A percentile compares a stretch with the other conserved stretches of the same genome.
These are phyloP conservation scores for Micronisus gabar DNA, from an alignment of 2,113 vertebrate genomes.

Conservation along the genomic window DNA sequence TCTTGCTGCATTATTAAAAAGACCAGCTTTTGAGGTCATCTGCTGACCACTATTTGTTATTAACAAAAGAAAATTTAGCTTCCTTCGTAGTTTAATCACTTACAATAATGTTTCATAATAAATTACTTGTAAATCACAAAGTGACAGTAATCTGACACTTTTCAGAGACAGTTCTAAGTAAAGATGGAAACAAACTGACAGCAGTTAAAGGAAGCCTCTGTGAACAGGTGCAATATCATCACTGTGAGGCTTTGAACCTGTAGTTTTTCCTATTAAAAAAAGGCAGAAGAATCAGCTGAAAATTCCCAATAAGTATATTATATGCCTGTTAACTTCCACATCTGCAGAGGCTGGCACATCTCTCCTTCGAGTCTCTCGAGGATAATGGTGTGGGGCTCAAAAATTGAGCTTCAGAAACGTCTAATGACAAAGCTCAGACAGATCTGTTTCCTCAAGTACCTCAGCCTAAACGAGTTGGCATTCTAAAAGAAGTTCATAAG, in stretches of 20 bases:
- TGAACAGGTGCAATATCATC: neutral
- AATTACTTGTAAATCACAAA: neutral
- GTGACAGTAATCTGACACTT: neutral
- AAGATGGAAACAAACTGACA: neutral
- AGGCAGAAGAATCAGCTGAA: neutral
- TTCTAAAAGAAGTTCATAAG: neutral
- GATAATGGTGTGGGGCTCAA: neutral
- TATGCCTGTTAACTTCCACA: neutral
- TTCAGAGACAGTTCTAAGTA: neutral
- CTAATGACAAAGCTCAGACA: neutral
- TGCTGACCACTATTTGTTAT: neutral
- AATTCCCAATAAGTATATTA: neutral
- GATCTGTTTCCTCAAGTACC: neutral
- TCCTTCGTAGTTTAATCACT: neutral
- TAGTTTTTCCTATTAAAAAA: neutral
- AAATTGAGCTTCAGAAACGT: neutral
- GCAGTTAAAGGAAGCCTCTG: neutral
- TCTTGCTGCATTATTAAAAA: neutral
- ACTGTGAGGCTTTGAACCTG: neutral
- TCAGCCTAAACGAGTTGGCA: neutral
- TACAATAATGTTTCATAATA: neutral
- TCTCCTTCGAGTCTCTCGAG: neutral
- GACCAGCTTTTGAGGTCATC: neutral
- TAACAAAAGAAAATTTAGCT: neutral
- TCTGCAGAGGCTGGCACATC: neutral